These are phyloP conservation scores for Sipha maydis DNA, from an alignment of 2,888 invertebrate genomes.

Conservation along the genomic window DNA sequence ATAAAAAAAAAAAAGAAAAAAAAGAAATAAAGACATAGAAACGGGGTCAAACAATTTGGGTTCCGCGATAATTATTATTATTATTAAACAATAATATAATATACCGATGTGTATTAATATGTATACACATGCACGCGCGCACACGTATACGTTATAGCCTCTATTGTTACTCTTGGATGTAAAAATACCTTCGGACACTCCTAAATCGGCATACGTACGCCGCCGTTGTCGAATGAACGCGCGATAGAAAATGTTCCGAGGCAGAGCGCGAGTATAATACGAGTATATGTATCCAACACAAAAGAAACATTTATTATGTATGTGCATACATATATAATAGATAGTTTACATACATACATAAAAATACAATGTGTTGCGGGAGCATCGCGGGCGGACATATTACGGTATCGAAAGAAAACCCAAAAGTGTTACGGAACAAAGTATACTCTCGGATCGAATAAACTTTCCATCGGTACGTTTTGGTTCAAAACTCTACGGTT, in stretches of 20 bases:
- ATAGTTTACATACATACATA: too few relatives aligned
- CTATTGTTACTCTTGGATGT: conserved; percentile 42
- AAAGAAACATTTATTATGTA: too few relatives aligned
- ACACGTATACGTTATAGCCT: not conserved
- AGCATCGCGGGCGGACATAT: too few relatives aligned
- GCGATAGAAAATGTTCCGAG: not conserved
- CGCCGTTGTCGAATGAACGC: not conserved
- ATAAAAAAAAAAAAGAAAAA: not conserved
- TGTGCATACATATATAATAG: too few relatives aligned
- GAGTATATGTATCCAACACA: too few relatives aligned
- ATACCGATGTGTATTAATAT: not conserved
- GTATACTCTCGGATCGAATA: too few relatives aligned
- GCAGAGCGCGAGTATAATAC: not conserved
- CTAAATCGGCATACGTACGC: conserved; percentile 45
- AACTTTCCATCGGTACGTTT: too few relatives aligned
- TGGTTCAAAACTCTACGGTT: too few relatives aligned
- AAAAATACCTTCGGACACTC: conserved; percentile 54
- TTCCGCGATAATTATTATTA: conserved; percentile 60
- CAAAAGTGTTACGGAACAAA: too few relatives aligned
- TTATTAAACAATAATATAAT: conserved; percentile 43
- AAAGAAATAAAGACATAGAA: conserved; percentile 41
- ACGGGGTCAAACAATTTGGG: conserved; percentile 61
- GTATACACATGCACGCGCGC: not conserved
- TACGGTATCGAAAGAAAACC: too few relatives aligned
- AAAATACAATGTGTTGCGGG: too few relatives aligned